Percentiles rank a stretch among this genome's conserved stretches.
Conservation (phyloP, 2,888 invertebrate species). For the Carpatolechia fugitivella region DNA sequence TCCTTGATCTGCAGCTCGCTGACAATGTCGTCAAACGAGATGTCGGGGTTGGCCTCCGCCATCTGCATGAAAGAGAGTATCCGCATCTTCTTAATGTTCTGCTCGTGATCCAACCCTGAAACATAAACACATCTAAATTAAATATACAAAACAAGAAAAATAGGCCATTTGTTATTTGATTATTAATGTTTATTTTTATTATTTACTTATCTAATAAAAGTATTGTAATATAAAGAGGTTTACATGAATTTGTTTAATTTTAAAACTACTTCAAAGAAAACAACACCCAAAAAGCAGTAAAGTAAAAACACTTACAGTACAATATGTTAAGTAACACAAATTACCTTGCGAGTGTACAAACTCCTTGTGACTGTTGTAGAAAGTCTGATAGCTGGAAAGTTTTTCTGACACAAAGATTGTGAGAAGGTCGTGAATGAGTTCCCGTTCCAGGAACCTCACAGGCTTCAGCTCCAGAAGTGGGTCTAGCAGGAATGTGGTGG, state of each 20-base stretch:
- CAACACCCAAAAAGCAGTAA: too few relatives aligned
- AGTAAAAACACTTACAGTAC: too few relatives aligned
- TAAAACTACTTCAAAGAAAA: too few relatives aligned
- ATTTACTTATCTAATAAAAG: too few relatives aligned
- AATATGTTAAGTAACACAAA: too few relatives aligned
- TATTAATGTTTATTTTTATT: too few relatives aligned
- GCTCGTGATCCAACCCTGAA: slow-evolving; percentile 92
- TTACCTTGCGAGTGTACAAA: slow-evolving; percentile 88
- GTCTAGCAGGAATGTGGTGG: slow-evolving; percentile 96
- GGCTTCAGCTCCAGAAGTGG: slow-evolving; percentile 96
- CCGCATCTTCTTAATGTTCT: slow-evolving; percentile 98
- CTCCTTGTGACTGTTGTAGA: slow-evolving; percentile 95
- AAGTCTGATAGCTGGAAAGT: slow-evolving; percentile 92
- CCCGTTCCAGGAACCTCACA: slow-evolving; percentile 95
- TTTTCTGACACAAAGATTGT: slow-evolving; percentile 97
- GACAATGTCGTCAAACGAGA: slow-evolving; percentile 93
- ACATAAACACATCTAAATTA: slow-evolving; percentile 24
- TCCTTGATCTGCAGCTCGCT: slow-evolving; percentile 92
- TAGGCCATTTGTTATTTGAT: too few relatives aligned
- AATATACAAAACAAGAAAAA: too few relatives aligned
- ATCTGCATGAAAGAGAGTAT: slow-evolving; percentile 98
- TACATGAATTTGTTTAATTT: too few relatives aligned
- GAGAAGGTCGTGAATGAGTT: slow-evolving; percentile 95
- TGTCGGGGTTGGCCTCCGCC: slow-evolving; percentile 95
- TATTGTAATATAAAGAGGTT: too few relatives aligned